Evolutionary conservation across 2,113 vertebrate genomes (phyloP), one percentile per base, ranked within the genome.

Genomic region (Turdus rufiventris): DNA sequence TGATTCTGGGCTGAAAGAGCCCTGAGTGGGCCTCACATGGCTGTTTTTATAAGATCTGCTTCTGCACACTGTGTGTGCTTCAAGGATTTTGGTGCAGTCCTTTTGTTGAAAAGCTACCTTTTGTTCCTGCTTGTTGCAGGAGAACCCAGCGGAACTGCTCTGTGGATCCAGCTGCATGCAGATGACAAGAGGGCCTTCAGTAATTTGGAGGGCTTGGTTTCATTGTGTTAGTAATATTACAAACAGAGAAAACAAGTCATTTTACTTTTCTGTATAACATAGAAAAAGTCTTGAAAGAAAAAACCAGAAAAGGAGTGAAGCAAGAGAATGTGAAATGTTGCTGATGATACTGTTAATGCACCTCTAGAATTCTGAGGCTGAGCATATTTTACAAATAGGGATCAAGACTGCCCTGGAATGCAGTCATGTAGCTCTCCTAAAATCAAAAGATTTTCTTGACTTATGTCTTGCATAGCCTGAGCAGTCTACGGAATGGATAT

Each of bases 291-390:
- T 51, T 62, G 43, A 60, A 70, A 79, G 45, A 38, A 43, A 20
- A 43, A 48, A 40, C 14, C 15, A 74, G 28, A 28, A 77, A 74
- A 60, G 25, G 5, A 23, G 29, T 18, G 6, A 28, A 75, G 14
- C 1, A 2, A n/a, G 16, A 58, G 38, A 82, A 48, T 23, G 20
- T 53, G 40, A 45, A 71, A 17, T 26, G 9, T 81, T 76, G 26
- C 17, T 87, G 56, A 15, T 48, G 60, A 15, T n/a, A 17, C 18
- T 84, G 18, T 42, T 90, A 61, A 36, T 0, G 0, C 53, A 16
- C 34, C 14, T 77, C 38, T 51, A 58, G 56, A 84, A 58, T 74
- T 68, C 24, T 85, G 33, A 72, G 48, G 21, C 48, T 40, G 47
- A 70, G 42, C 10, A 10, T 62, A 15, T 51, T 78, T 83, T 67